Evolutionary conservation across 2,797 vertebrate genomes (phyloP), one percentile per base, ranked within the genome.

Genomic region (Neoniphon sammara): DNA sequence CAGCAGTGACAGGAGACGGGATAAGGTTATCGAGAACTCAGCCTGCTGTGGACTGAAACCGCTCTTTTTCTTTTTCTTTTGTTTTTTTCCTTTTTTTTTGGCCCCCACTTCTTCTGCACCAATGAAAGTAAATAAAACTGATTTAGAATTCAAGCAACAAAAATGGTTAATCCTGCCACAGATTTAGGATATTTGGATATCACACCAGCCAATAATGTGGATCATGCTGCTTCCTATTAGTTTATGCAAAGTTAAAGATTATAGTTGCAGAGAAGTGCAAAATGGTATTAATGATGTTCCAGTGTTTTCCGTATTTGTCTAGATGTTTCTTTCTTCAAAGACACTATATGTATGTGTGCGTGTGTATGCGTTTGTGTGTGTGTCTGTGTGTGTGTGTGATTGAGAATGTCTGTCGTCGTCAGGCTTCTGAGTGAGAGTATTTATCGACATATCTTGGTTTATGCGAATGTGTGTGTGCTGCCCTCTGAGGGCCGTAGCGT

Each of bases 201-300:
- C 30, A 60, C 55, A 63, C 90, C 87, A 88, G 89, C 89, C 84
- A 80, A 73, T 5, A 42, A 80, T 23, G 23, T 18, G 5, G 85
- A 88, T 86, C 66, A 46, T 70, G 86, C 90, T 87, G 91, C 91
- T 91, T 90, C 83, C 84, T 85, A 7, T 80, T 87, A 65, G 83
- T 91, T 92, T 90, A 91, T 92, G 89, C 90, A 93, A 90, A 75
- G 50, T 64, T 57, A 52, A 78, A 73, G 49, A 78, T 17, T 56
- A 73, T 9, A 55, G 23, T 60, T 66, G 57, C 67, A 74, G 52
- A 66, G 25, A 60, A 66, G 47, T 85, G 77, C 67, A 82, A 60
- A 78, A 80, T 83, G 85, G 85, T 89, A 86, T 89, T 87, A 56
- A 70, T 57, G 56, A 64, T 73, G 71, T 76, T 84, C 78, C 87